These are phyloP conservation scores for Bradypus variegatus DNA, from an alignment of 2,797 vertebrate species.

Conservation along the genomic window DNA sequence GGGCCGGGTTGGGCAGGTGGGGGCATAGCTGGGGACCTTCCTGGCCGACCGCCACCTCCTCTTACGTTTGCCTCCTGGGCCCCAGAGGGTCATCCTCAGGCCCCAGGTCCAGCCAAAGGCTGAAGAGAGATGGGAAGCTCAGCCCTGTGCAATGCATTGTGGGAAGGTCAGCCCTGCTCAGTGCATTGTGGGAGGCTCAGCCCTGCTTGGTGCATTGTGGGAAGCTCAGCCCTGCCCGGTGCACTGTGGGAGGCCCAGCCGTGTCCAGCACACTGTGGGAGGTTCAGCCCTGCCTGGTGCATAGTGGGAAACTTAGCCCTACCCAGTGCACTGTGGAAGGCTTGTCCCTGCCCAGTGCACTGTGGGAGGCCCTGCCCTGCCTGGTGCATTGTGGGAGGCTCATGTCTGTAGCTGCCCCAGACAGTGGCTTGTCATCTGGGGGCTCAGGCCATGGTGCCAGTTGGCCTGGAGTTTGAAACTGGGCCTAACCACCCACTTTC, in stretches of 20 bases:
- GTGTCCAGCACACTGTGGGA: too few relatives aligned
- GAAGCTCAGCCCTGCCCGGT: too few relatives aligned
- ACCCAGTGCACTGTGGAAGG: too few relatives aligned
- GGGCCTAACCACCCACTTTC: neutral
- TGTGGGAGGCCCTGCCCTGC: too few relatives aligned
- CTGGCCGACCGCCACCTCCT: neutral
- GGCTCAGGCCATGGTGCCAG: fast-evolving
- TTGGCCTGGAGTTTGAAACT: neutral
- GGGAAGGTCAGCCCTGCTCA: too few relatives aligned
- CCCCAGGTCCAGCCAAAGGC: neutral
- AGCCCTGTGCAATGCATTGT: too few relatives aligned
- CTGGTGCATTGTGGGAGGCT: too few relatives aligned
- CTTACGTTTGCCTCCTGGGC: neutral
- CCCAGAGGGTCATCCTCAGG: neutral
- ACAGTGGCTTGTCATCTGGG: neutral
- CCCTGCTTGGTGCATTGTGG: too few relatives aligned
- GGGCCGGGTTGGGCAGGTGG: neutral
- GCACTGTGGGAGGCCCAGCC: too few relatives aligned
- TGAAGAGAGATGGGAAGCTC: neutral
- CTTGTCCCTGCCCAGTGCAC: too few relatives aligned
- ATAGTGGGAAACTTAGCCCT: too few relatives aligned
- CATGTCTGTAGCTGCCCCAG: neutral
- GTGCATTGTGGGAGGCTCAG: fast-evolving
- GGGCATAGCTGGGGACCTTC: neutral
- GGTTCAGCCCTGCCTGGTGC: too few relatives aligned